Conservation (phyloP, 1,140 invertebrate species). For the Aporrectodea caliginosa region DNA sequence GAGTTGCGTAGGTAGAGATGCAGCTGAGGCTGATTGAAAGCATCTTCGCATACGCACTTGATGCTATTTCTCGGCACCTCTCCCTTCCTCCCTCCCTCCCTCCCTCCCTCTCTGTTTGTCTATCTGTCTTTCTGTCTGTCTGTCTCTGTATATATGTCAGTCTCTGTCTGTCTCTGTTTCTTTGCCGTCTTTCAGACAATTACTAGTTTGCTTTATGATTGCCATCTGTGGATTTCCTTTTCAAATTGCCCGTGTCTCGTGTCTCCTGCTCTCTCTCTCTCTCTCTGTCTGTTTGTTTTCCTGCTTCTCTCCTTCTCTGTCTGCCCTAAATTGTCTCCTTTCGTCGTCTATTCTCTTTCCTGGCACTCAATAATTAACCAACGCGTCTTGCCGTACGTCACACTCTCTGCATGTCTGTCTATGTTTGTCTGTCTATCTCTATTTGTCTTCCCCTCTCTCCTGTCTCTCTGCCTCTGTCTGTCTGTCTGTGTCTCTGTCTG, state of each 20-base stretch:
- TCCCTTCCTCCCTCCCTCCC: neutral
- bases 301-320: neutral
- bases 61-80: too few relatives aligned
- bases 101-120: neutral
- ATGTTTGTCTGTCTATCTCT: neutral
- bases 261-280: too few relatives aligned
- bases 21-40: too few relatives aligned
- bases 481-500: neutral
- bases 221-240: too few relatives aligned
- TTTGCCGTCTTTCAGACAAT: too few relatives aligned
- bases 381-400: neutral
- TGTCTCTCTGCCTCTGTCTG: neutral
- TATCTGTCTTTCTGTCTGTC: too few relatives aligned
- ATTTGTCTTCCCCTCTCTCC: neutral
- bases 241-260: too few relatives aligned
- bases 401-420: neutral
- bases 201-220: too few relatives aligned
- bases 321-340: too few relatives aligned
- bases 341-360: neutral
- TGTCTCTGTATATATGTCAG: too few relatives aligned
- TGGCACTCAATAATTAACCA: neutral
- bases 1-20: neutral
- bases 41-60: neutral
- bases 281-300: too few relatives aligned
- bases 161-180: too few relatives aligned